Conservation (phyloP, 2,113 vertebrate species). For the Tringa solitaria region DNA sequence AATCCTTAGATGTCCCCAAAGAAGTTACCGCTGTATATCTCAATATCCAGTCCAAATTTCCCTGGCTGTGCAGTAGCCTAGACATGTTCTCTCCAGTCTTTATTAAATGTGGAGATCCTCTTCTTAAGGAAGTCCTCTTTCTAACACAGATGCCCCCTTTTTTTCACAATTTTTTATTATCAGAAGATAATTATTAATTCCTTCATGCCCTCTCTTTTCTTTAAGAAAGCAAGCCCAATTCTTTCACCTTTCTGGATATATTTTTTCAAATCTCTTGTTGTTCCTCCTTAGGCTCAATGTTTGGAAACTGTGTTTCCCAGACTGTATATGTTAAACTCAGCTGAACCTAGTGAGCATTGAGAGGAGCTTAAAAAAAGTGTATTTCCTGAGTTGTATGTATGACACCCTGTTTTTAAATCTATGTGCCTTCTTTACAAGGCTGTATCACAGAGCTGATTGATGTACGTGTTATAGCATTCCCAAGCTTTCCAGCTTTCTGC, state of each 20-base stretch:
- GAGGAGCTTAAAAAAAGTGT: neutral
- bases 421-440: neutral
- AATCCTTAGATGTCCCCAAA: neutral
- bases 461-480: neutral
- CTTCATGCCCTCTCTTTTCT: neutral
- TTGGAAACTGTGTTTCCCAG: neutral
- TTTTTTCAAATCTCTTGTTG: neutral
- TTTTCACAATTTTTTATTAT: neutral
- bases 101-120: neutral
- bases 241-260: neutral
- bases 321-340: neutral
- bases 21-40: neutral
- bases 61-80: neutral
- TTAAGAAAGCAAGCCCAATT: neutral
- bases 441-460: neutral
- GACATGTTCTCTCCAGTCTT: neutral
- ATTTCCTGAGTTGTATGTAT: neutral
- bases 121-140: neutral
- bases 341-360: neutral
- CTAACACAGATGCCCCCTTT: neutral
- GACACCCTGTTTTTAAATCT: neutral
- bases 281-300: neutral
- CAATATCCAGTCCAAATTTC: neutral
- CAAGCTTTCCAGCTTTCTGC: neutral
- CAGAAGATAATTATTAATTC: neutral